A percentile compares a stretch with the other conserved stretches of the same genome.
Evolutionary conservation across 2,888 invertebrate species (phyloP).

Genomic region (Bombyx huttoni): DNA sequence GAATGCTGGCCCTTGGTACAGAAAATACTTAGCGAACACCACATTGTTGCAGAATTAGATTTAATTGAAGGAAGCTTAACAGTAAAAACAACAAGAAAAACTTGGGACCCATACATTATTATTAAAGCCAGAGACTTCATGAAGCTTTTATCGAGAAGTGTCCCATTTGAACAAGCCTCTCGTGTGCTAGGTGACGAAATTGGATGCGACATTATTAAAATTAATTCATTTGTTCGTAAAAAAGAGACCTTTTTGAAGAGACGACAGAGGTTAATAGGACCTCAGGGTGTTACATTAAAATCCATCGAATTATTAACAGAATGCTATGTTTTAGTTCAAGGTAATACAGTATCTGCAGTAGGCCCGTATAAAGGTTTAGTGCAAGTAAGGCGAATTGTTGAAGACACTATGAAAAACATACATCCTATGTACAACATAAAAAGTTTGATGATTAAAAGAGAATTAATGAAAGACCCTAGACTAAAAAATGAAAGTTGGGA

Average conservation of each 20-base stretch:
- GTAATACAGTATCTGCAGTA: slow-evolving; percentile 96
- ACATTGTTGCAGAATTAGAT: slow-evolving; percentile 90
- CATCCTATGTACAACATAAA: slow-evolving; percentile 99
- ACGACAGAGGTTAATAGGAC: slow-evolving; percentile 94
- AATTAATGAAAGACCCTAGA: slow-evolving; percentile 93
- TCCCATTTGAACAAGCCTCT: slow-evolving; percentile 96
- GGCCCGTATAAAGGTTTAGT: slow-evolving; percentile 94
- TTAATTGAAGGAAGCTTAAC: slow-evolving; percentile 94
- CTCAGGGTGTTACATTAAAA: slow-evolving; percentile 97
- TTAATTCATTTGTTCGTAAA: slow-evolving; percentile 90
- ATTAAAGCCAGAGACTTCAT: slow-evolving; percentile 97
- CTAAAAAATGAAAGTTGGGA: slow-evolving; percentile 97
- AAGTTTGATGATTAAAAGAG: slow-evolving; percentile 96
- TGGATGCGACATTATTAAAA: slow-evolving; percentile 96
- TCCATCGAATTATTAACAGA: slow-evolving; percentile 96
- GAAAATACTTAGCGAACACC: slow-evolving; percentile 84
- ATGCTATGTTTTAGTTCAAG: slow-evolving; percentile 97
- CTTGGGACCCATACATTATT: slow-evolving; percentile 98
- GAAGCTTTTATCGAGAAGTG: slow-evolving; percentile 93
- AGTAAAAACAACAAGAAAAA: slow-evolving; percentile 94
- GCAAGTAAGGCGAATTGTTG: slow-evolving; percentile 90
- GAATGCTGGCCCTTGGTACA: slow-evolving; percentile 97
- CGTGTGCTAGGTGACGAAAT: slow-evolving; percentile 90
- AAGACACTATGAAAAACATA: slow-evolving; percentile 98
- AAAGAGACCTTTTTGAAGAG: slow-evolving; percentile 96